A percentile compares a stretch with the other conserved stretches of the same genome.
These are phyloP conservation scores for Catocala fraxini DNA, from an alignment of 2,888 invertebrate species.

Conservation along the genomic window DNA sequence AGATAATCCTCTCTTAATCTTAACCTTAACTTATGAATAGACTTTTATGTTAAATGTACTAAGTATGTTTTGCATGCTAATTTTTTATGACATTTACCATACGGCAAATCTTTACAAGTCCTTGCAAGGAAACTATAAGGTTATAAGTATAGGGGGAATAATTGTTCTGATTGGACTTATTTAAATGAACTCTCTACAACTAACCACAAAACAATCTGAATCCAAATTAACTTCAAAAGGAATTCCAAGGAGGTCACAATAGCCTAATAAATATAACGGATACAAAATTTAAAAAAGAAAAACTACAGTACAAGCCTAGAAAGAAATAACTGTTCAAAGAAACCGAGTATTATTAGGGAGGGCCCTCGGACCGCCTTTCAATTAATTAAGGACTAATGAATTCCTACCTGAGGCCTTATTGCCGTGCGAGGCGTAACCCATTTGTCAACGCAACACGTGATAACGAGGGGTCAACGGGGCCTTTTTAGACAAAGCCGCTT, in stretches of 20 bases:
- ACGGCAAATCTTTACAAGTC: too few species aligned
- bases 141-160: too few species aligned
- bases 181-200: background rate
- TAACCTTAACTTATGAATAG: too few species aligned
- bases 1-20: too few species aligned
- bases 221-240: background rate
- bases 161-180: too few species aligned
- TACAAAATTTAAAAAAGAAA: conserved; percentile 34
- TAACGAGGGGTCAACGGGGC: conserved; percentile 62
- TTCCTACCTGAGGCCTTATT: conserved; percentile 63
- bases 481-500: conserved; percentile 49
- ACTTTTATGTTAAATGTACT: too few species aligned
- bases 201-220: background rate
- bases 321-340: conserved; percentile 51
- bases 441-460: conserved; percentile 77
- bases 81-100: too few species aligned
- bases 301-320: conserved; percentile 27
- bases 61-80: too few species aligned
- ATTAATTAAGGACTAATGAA: conserved; percentile 81
- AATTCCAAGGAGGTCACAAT: conserved; percentile 11
- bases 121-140: too few species aligned
- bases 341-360: conserved; percentile 60
- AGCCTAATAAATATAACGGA: conserved; percentile 13
- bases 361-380: conserved; percentile 67
- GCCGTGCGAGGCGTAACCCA: conserved; percentile 71